Percentiles rank a stretch among this genome's conserved stretches.
phyloP scores from a whole-genome alignment of 92 coral and sea anemone species.

The Umimayanthus chanpuru region DNA sequence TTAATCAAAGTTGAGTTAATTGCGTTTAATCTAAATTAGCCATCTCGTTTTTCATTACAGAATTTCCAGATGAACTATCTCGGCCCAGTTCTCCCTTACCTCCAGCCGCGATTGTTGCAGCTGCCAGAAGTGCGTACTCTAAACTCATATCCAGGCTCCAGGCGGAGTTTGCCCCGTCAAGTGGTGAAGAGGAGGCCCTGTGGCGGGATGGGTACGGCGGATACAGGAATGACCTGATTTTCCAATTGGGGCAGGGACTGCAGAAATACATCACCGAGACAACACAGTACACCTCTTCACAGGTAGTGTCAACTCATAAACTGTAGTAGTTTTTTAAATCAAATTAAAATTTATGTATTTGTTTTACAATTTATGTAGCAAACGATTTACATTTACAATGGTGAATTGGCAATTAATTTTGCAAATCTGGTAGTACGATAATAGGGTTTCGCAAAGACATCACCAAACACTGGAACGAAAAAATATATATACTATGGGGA shows the following conservation, averaged over 20 bases:
- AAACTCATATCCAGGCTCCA: conserved; percentile 90
- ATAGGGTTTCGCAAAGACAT: too few relatives aligned
- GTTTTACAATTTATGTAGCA: too few relatives aligned
- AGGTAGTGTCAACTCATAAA: conserved; percentile 48
- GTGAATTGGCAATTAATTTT: too few relatives aligned
- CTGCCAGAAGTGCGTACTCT: conserved; percentile 77
- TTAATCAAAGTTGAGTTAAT: too few relatives aligned
- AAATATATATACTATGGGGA: too few relatives aligned
- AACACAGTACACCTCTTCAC: conserved; percentile 70
- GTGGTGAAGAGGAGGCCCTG: conserved; percentile 62
- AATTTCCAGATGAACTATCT: conserved; percentile 31
- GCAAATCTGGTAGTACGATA: too few relatives aligned
- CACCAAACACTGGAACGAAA: too few relatives aligned
- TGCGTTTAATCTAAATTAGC: not conserved
- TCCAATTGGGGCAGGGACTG: conserved; percentile 75
- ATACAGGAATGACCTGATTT: conserved; percentile 77
- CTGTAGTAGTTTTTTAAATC: too few relatives aligned
- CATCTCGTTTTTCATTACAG: not conserved
- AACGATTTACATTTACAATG: too few relatives aligned
- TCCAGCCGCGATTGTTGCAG: conserved; percentile 59
- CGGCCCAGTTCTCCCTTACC: conserved; percentile 41
- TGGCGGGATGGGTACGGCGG: conserved; percentile 76
- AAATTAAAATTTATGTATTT: too few relatives aligned
- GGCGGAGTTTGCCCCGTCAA: conserved; percentile 69
- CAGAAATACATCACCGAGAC: conserved; percentile 64